Evolutionary conservation across 2,888 invertebrate species (phyloP).

Genomic region (Nemurella pictetii): DNA sequence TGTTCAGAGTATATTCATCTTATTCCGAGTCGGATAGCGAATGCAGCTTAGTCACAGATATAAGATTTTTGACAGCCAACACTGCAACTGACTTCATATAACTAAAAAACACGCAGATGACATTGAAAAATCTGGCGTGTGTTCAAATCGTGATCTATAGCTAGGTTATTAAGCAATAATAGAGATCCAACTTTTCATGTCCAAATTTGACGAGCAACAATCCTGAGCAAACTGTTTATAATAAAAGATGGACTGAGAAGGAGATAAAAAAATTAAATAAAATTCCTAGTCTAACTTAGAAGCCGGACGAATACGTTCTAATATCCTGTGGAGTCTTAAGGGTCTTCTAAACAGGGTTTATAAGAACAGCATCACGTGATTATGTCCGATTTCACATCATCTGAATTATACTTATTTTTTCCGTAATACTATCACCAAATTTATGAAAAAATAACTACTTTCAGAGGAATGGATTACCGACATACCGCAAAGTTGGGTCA

Average conservation of each 20-base stretch:
- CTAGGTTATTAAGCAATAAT: slow-evolving; percentile 19
- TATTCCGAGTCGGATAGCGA: neutral
- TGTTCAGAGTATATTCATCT: too few relatives aligned
- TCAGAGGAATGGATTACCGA: too few relatives aligned
- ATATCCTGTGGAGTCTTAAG: slow-evolving; percentile 12
- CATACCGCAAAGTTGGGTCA: too few relatives aligned
- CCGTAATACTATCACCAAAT: too few relatives aligned
- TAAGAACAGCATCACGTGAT: too few relatives aligned
- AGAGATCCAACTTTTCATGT: slow-evolving; percentile 11
- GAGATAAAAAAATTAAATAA: neutral
- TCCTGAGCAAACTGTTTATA: neutral
- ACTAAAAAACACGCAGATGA: neutral
- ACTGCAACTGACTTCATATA: neutral
- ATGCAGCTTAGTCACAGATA: neutral
- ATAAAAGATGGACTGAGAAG: neutral
- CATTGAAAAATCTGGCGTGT: slow-evolving; percentile 2
- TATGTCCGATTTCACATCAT: too few relatives aligned
- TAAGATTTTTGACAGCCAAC: neutral
- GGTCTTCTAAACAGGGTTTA: too few relatives aligned
- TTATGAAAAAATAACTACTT: too few relatives aligned
- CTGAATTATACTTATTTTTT: too few relatives aligned
- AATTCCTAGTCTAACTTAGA: neutral
- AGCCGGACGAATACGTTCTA: neutral
- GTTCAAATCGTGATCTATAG: slow-evolving; percentile 3
- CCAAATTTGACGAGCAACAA: slow-evolving; percentile 16